These are phyloP conservation scores for Trematomus bernacchii DNA, from an alignment of 2,797 vertebrate species.

Conservation along the genomic window DNA sequence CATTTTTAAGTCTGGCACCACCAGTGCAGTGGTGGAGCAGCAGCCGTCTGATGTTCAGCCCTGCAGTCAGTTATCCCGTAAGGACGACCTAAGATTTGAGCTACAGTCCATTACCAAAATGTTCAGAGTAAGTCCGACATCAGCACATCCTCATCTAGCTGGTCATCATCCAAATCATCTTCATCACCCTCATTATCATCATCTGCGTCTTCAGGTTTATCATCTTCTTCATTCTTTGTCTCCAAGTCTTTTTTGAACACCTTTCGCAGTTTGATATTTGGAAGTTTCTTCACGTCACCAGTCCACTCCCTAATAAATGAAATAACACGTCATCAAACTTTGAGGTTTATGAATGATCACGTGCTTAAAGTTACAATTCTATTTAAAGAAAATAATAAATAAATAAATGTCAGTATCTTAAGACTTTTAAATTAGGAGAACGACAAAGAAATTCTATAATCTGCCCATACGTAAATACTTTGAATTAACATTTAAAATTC, in stretches of 20 bases:
- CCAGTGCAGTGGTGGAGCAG: constrained; percentile 23
- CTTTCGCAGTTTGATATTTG: constrained; percentile 94
- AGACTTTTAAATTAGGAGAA: not conserved
- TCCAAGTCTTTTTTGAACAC: constrained; percentile 83
- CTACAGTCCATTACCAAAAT: not conserved
- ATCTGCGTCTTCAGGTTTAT: constrained; percentile 54
- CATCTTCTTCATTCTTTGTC: constrained; percentile 61
- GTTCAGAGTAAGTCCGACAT: constrained; percentile 62
- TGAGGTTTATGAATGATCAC: not conserved
- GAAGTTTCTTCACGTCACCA: constrained; percentile 94
- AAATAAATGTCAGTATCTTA: too few species aligned
- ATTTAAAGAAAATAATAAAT: not conserved
- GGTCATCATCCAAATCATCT: constrained; percentile 62
- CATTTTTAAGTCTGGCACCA: constrained; percentile 24
- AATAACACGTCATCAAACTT: not conserved
- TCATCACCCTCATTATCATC: constrained; percentile 50
- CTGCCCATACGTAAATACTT: not conserved
- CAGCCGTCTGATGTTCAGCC: constrained; percentile 24
- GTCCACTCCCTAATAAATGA: constrained; percentile 90
- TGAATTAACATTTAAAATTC: not conserved
- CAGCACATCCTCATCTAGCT: constrained; percentile 60
- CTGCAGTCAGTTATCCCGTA: not conserved
- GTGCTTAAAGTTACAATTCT: not conserved
- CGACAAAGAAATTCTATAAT: not conserved
- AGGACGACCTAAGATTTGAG: not conserved